Evolutionary conservation across 2,113 vertebrate species (phyloP), one percentile per base, ranked within the genome.

Genomic region (Gasterosteus aculeatus): DNA sequence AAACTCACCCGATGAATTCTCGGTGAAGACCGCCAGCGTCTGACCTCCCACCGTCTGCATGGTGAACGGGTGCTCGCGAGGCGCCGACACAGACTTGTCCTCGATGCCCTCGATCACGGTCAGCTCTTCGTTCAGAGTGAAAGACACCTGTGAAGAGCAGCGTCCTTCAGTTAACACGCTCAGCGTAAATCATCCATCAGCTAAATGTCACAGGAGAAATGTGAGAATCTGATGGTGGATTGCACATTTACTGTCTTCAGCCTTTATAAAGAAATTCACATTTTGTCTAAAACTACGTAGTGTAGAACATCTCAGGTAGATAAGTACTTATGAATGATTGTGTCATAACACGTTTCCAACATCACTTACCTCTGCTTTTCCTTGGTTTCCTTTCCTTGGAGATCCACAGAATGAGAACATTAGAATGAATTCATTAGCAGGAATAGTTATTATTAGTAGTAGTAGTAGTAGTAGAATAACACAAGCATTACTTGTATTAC

Each of bases 41-140:
- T 99, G 98, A 85, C 98, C 98, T 89, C 97, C 98, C 51, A 98
- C 97, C 56, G 94, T 96, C 92, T 99, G 98, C 87, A 99, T 93
- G 85, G 96, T 95, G 92, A 99, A 98, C 0, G 97, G 97, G 87
- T 99, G 98, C 14, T 99, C 96, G 65, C 97, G 95, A 22, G 98
- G 98, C 7, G 95, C 95, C 22, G 94, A 95, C 69, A 99, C 96
- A 9, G 93, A 91, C 85, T 97, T 98, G 75, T 96, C 95, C 18
- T 96, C 96, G 41, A 96, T 94, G 68, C 95, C 95, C 19, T 91
- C 95, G 72, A 98, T 96, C 66, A 84, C 95, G 39, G 97, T 96
- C 80, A 99, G 94, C 42, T 99, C 98, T 85, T 99, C 98, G 75
- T 98, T 99, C 86, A 99, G 92, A 73, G 97, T 98, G 92, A 99